Evolutionary conservation across 2,797 vertebrate genomes (phyloP).

Genomic region (Alca torda): DNA sequence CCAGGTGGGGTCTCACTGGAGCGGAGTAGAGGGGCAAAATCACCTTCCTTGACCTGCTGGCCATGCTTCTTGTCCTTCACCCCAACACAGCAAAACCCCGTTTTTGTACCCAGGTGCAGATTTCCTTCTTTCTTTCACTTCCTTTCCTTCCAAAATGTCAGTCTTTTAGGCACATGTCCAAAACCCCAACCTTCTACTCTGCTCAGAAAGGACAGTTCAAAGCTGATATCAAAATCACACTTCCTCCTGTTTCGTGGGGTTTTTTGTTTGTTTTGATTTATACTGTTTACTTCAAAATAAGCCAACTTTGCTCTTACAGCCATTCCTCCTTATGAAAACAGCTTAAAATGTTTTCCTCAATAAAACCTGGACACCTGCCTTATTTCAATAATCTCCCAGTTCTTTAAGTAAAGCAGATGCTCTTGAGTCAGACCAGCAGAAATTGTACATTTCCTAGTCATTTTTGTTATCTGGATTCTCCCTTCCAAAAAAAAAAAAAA

Average conservation of each 20-base stretch:
- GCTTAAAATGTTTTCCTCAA: conserved; percentile 21
- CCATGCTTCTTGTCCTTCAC: neutral
- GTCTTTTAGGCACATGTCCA: neutral
- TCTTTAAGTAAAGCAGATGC: neutral
- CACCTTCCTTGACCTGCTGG: neutral
- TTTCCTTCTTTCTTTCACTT: neutral
- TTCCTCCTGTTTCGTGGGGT: neutral
- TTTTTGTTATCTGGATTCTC: neutral
- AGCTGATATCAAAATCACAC: neutral
- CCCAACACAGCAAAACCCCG: accelerated
- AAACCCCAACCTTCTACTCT: neutral
- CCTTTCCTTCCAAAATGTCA: neutral
- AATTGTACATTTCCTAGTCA: neutral
- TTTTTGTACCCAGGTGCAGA: neutral
- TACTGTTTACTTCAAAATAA: neutral
- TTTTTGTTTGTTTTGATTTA: neutral
- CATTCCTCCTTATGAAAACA: neutral
- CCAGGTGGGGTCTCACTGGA: neutral
- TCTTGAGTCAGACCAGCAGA: neutral
- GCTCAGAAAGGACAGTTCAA: neutral
- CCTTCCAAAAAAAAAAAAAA: neutral
- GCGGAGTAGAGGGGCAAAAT: neutral
- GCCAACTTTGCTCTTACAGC: neutral
- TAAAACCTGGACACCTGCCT: conserved; percentile 31
- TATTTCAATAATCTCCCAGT: neutral